phyloP scores from a whole-genome alignment of 2,113 vertebrate genomes.

The Scortum barcoo region DNA sequence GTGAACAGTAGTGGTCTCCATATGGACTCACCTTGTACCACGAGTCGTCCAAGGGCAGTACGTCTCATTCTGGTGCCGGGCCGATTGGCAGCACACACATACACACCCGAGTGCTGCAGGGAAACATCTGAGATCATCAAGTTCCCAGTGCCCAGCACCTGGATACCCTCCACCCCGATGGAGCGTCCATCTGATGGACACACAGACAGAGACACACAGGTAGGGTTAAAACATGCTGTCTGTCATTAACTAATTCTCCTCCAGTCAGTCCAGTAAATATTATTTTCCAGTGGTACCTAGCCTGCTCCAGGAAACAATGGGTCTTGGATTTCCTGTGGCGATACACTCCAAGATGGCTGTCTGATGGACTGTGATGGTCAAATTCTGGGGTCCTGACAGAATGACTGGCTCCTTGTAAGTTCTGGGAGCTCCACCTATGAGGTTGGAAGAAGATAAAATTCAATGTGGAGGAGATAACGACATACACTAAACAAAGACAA shows the following conservation, averaged over 20 bases:
- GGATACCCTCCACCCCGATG: constrained; percentile 89
- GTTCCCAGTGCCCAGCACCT: constrained; percentile 88
- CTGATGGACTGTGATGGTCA: constrained; percentile 83
- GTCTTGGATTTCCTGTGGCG: constrained; percentile 81
- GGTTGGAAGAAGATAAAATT: not conserved
- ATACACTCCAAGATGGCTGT: constrained; percentile 85
- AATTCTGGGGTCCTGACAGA: constrained; percentile 87
- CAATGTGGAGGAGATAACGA: not conserved
- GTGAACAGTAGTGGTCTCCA: not conserved
- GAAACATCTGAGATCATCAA: constrained; percentile 89
- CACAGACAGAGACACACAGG: constrained; percentile 4
- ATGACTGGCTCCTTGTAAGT: constrained; percentile 86
- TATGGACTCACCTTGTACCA: constrained; percentile 85
- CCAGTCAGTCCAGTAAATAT: too few species aligned
- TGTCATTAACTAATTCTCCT: not conserved
- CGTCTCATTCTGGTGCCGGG: constrained; percentile 88
- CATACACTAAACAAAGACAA: not conserved
- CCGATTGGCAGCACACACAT: constrained; percentile 88
- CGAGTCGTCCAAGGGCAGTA: constrained; percentile 85
- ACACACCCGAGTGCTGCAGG: constrained; percentile 88
- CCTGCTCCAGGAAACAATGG: constrained; percentile 87
- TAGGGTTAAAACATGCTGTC: not conserved
- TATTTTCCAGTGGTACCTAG: constrained; percentile 75
- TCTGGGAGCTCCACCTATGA: constrained; percentile 71
- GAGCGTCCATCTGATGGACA: constrained; percentile 86